Base-by-base conservation (phyloP, 2,113 vertebrate genomes). In the Elgaria multicarinata region DNA sequence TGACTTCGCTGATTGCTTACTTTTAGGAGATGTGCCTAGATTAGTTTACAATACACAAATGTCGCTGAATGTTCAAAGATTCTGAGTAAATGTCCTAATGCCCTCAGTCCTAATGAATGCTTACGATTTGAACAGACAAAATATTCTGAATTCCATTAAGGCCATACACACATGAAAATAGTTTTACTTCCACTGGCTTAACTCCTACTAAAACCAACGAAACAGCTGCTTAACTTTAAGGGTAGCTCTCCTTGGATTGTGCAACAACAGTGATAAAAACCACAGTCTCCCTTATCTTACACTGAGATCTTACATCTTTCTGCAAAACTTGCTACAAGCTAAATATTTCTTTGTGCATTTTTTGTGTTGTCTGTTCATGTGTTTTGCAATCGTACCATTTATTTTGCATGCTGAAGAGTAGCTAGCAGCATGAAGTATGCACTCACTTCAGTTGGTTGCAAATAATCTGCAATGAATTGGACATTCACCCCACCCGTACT, bases 321-420 rank as follows among this genome's bases (percentile, higher is more conserved):
- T 92, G 90, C 88, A 93, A 86, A 90, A 76, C 78, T 72, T 92
- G 66, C 90, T 16, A 24, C 80, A 79, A 0, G 0, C 88, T 89
- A 87, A 83, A 76, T 92, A 55, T 85, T 72, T 90, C 55, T 84
- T 91, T 95, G 94, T 93, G 92, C 88, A 91, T 87, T 74, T 36
- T 87, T 80, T 90, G 69, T 90, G 88, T 85, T 69, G 71, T 82
- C 20, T 55, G 90, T 86, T 92, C 91, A 86, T 91, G 83, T 80
- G 66, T 87, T 55, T 90, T 91, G 93, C 89, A 86, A 87, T 92
- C 90, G 42, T 76, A 28, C 89, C 84, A n/a, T 74, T 50, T 72
- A 71, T 33, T 50, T 77, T 76, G 74, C n/a, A 71, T 76, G 76
- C 13, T 69, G 13, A 24, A 55, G 31, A 69, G 66, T 71, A 72